phyloP scores from a whole-genome alignment of 2,797 vertebrate genomes.

The Cetoscarus ocellatus region DNA sequence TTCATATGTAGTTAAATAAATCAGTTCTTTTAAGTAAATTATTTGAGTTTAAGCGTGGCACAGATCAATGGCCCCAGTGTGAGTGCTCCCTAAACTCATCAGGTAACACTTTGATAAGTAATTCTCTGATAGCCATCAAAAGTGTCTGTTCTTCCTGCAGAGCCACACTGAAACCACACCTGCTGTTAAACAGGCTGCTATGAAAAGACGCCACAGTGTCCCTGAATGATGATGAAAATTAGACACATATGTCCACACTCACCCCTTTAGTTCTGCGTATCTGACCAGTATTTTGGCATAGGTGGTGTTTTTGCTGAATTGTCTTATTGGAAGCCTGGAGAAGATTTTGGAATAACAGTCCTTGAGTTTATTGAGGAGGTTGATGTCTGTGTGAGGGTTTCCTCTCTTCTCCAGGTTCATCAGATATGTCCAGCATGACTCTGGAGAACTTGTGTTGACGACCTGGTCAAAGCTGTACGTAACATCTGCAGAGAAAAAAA shows the following conservation, averaged over 20 bases:
- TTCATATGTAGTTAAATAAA: no score
- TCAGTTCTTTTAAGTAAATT: no score
- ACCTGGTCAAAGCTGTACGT: constrained; percentile 90
- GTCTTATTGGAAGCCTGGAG: constrained; percentile 88
- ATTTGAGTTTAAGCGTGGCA: no score
- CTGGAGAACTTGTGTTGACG: constrained; percentile 88
- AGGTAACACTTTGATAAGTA: no score
- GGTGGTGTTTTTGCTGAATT: constrained; percentile 89
- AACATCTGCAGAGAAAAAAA: constrained; percentile 82
- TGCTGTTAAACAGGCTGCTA: background rate
- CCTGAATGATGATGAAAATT: background rate
- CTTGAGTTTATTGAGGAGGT: constrained; percentile 89
- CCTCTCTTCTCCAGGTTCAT: constrained; percentile 90
- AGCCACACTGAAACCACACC: background rate
- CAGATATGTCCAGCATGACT: constrained; percentile 90
- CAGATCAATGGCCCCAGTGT: no score
- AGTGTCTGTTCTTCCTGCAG: background rate
- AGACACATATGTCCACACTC: constrained; percentile 48
- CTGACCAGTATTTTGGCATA: constrained; percentile 94
- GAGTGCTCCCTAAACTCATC: no score
- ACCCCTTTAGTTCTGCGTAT: constrained; percentile 96
- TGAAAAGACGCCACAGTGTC: background rate
- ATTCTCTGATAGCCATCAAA: no score
- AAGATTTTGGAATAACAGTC: constrained; percentile 92
- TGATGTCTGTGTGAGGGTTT: constrained; percentile 83